Percentiles rank a stretch among this genome's conserved stretches.
Evolutionary conservation across 2,888 invertebrate species (phyloP).

Genomic region (Osedax frankpressi): DNA sequence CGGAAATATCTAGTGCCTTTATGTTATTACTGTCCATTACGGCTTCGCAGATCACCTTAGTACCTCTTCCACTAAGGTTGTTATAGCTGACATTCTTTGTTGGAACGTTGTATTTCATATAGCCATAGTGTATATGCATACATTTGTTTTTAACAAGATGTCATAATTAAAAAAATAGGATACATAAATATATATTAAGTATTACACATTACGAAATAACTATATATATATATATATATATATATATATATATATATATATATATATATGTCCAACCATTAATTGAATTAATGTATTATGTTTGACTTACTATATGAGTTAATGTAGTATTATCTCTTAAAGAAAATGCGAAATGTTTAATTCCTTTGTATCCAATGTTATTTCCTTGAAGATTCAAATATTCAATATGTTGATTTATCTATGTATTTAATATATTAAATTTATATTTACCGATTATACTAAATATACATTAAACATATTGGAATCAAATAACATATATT

Average conservation of each 20-base stretch:
- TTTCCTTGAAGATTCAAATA: conserved; percentile 25
- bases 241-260: too few species aligned
- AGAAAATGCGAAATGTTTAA: conserved; percentile 21
- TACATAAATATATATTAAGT: too few species aligned
- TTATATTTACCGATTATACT: not conserved
- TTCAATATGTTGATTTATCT: conserved; percentile 23
- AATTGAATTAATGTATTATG: too few species aligned
- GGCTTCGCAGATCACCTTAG: not conserved
- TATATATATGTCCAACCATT: too few species aligned
- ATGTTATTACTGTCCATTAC: not conserved
- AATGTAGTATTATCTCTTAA: conserved; percentile 23
- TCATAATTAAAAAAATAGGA: too few species aligned
- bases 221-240: too few species aligned
- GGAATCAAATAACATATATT: too few species aligned
- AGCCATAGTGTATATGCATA: too few species aligned
- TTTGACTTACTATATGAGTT: not conserved
- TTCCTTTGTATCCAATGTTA: conserved; percentile 22
- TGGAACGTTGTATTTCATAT: not conserved
- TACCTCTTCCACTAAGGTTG: not conserved
- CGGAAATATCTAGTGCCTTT: not conserved
- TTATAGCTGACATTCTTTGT: not conserved
- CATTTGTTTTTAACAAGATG: not conserved
- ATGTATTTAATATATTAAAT: not conserved
- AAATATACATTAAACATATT: not conserved
- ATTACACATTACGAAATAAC: too few species aligned